phyloP scores from a whole-genome alignment of 2,113 vertebrate genomes.

The Phyllostomus discolor region DNA sequence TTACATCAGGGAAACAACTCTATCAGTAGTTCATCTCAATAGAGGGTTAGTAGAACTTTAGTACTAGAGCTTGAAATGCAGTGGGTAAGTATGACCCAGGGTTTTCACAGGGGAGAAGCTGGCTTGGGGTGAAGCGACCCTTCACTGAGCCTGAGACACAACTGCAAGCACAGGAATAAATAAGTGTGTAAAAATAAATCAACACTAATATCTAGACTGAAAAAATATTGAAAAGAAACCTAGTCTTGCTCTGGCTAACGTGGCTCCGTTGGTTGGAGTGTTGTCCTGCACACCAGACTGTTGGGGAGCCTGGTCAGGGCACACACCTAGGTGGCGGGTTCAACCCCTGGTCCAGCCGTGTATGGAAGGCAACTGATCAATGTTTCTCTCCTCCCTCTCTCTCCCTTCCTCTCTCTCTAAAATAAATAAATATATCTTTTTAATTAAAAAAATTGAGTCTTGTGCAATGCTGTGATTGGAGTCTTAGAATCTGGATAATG shows the following conservation, averaged over 20 bases:
- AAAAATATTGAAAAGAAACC: constrained; percentile 2
- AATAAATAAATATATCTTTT: too few species aligned
- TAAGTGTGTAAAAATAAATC: neutral
- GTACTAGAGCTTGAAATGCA: neutral
- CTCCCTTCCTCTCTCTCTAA: too few species aligned
- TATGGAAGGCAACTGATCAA: too few species aligned
- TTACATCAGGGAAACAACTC: neutral
- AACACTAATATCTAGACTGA: neutral
- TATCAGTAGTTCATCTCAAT: neutral
- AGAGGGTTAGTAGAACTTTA: neutral
- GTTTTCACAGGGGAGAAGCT: neutral
- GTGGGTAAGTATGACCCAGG: too few species aligned
- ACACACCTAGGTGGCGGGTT: too few species aligned
- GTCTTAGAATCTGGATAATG: neutral
- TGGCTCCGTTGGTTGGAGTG: too few species aligned
- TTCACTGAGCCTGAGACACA: neutral
- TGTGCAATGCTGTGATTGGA: neutral
- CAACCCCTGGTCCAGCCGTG: too few species aligned
- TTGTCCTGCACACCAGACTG: too few species aligned
- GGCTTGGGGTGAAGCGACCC: neutral
- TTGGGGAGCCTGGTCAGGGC: too few species aligned
- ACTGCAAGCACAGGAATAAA: neutral
- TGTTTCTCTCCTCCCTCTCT: too few species aligned
- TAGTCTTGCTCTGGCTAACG: neutral
- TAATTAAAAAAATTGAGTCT: neutral